These are phyloP conservation scores for Phortica variegata DNA, from an alignment of 1,140 invertebrate species.

Conservation along the genomic window DNA sequence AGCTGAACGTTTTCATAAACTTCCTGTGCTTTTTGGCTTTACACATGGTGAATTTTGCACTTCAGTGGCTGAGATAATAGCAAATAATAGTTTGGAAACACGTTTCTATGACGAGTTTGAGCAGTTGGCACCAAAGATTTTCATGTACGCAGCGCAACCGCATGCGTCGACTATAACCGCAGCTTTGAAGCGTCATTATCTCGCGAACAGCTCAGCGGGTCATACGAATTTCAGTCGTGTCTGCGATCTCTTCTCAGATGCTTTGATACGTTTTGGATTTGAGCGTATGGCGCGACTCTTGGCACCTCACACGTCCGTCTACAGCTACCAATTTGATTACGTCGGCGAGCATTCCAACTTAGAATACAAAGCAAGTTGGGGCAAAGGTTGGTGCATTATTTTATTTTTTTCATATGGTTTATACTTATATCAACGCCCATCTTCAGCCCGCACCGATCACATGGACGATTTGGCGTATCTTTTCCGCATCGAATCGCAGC, in stretches of 20 bases:
- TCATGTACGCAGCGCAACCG: conserved; percentile 49
- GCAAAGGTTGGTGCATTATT: conserved; percentile 4
- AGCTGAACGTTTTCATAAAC: conserved; percentile 60
- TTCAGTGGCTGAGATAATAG: conserved; percentile 37
- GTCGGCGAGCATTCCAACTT: conserved; percentile 58
- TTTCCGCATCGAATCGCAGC: conserved; percentile 41
- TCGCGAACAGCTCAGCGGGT: conserved; percentile 16
- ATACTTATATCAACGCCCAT: background rate
- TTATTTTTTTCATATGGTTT: conserved; percentile 1
- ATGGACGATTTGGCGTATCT: conserved; percentile 65
- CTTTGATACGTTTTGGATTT: conserved; percentile 51
- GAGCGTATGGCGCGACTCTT: conserved; percentile 57
- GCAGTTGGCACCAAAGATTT: conserved; percentile 58
- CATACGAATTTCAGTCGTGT: conserved; percentile 19
- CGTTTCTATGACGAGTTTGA: conserved; percentile 58
- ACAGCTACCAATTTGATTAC: conserved; percentile 59
- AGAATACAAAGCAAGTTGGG: conserved; percentile 24
- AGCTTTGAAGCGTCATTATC: conserved; percentile 39
- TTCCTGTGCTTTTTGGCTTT: conserved; percentile 65
- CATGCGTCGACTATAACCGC: conserved; percentile 1
- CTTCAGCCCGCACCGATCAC: conserved; percentile 58
- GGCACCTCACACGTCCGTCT: conserved; percentile 38
- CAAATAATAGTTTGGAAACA: conserved; percentile 48
- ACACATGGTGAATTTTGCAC: conserved; percentile 64
- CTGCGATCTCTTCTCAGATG: conserved; percentile 48